Evolutionary conservation across 1,140 invertebrate genomes (phyloP).

Genomic region (Scaptomyza graminum): DNA sequence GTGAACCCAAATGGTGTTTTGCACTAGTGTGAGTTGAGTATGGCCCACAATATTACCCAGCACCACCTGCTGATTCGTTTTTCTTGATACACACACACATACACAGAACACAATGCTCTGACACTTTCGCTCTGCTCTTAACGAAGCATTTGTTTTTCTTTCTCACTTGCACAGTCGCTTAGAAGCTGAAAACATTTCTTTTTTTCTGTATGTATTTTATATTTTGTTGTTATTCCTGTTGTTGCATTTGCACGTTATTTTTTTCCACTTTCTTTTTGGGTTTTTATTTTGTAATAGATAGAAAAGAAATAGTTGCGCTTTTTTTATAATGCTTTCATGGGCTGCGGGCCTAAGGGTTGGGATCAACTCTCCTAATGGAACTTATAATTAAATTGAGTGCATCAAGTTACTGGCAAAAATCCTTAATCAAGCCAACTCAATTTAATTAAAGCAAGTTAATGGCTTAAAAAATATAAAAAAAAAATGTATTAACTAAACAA

Average conservation of each 20-base stretch:
- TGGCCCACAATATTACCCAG: conserved; percentile 70
- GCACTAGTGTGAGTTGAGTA: conserved; percentile 9
- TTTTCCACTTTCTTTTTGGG: not conserved
- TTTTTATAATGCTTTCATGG: conserved; percentile 5
- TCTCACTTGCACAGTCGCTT: conserved; percentile 19
- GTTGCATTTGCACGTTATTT: conserved; percentile 4
- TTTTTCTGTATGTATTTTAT: conserved; percentile 3
- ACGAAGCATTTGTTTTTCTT: conserved; percentile 8
- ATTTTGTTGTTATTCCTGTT: conserved; percentile 4
- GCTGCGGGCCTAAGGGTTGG: no score
- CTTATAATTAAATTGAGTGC: conserved; percentile 2
- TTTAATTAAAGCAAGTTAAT: no score
- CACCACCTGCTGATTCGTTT: conserved; percentile 74
- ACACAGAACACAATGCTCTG: conserved; percentile 20
- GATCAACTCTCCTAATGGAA: conserved; percentile 5
- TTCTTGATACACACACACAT: conserved; percentile 45
- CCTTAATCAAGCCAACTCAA: no score
- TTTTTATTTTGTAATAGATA: not conserved
- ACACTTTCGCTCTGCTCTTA: conserved; percentile 43
- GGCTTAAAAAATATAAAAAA: not conserved
- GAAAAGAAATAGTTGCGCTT: conserved; percentile 6
- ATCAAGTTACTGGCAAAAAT: conserved; percentile 1
- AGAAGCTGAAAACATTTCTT: no score
- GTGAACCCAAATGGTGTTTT: conserved; percentile 44
- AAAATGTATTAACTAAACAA: not conserved